phyloP scores from a whole-genome alignment of 1,140 invertebrate species.

The Penaeus chinensis region DNA sequence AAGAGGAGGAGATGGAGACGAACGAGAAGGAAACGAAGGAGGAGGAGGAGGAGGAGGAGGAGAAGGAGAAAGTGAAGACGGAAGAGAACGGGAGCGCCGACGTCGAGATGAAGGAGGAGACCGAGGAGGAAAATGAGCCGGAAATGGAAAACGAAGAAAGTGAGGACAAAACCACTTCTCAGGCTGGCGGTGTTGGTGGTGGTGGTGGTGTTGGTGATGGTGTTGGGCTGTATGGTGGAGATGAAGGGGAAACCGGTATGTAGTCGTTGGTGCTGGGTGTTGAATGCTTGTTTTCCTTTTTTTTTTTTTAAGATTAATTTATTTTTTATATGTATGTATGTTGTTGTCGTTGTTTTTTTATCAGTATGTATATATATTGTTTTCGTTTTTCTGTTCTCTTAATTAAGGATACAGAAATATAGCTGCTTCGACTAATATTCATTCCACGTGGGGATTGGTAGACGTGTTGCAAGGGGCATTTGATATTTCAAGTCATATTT shows the following conservation, averaged over 20 bases:
- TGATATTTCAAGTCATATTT: no score
- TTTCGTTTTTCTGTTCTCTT: no score
- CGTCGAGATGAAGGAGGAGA: not conserved
- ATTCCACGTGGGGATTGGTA: no score
- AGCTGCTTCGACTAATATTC: no score
- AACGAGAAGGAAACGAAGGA: not conserved
- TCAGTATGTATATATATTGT: no score
- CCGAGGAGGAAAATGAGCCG: not conserved
- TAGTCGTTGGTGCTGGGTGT: not conserved
- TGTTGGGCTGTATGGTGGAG: not conserved
- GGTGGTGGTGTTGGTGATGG: constrained; percentile 19
- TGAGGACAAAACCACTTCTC: constrained; percentile 7
- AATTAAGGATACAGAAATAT: no score
- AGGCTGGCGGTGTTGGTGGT: constrained; percentile 9
- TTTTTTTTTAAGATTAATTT: no score
- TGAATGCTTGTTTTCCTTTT: not conserved
- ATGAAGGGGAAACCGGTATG: no score
- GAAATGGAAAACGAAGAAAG: constrained; percentile 41
- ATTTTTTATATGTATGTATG: no score
- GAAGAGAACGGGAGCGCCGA: not conserved
- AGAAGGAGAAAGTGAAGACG: not conserved
- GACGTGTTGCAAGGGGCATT: no score
- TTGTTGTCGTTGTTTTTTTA: no score
- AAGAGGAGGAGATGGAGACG: not conserved
- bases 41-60: constrained; percentile 1